Conservation (phyloP, 2,888 invertebrate species). For the Dasypogon diadema region DNA sequence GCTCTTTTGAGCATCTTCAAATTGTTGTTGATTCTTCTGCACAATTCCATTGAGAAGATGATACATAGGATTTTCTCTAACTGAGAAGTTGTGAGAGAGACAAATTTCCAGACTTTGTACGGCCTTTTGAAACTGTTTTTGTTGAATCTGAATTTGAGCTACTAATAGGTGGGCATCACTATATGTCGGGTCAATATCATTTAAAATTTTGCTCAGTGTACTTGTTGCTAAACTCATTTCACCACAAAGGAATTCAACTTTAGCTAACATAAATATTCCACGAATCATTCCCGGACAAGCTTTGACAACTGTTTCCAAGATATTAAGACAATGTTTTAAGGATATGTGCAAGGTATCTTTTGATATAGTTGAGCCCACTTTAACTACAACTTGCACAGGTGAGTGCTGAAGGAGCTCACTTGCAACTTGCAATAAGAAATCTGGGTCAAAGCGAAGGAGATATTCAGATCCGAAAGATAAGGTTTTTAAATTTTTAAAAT, state of each 20-base stretch:
- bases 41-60: constrained; percentile 88
- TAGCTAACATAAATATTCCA: constrained; percentile 79
- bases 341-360: constrained; percentile 70
- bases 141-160: constrained; percentile 85
- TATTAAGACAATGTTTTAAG: constrained; percentile 73
- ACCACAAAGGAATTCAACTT: constrained; percentile 84
- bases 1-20: constrained; percentile 79
- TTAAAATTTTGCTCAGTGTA: constrained; percentile 79
- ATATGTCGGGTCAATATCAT: constrained; percentile 80
- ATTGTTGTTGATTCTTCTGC: constrained; percentile 79
- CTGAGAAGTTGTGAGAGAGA: constrained; percentile 91
- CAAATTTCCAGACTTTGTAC: constrained; percentile 89
- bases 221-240: constrained; percentile 79
- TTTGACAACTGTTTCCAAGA: constrained; percentile 79
- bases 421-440: constrained; percentile 84
- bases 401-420: constrained; percentile 81
- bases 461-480: constrained; percentile 82
- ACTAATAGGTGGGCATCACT: constrained; percentile 87
- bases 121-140: constrained; percentile 80
- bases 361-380: constrained; percentile 64
- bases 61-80: constrained; percentile 91
- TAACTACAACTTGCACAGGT: constrained; percentile 74
- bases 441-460: constrained; percentile 83
- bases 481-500: constrained; percentile 70
- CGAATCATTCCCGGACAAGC: constrained; percentile 85